These are phyloP conservation scores for Acanthornis magna DNA, from an alignment of 2,797 vertebrate species.

Conservation along the genomic window DNA sequence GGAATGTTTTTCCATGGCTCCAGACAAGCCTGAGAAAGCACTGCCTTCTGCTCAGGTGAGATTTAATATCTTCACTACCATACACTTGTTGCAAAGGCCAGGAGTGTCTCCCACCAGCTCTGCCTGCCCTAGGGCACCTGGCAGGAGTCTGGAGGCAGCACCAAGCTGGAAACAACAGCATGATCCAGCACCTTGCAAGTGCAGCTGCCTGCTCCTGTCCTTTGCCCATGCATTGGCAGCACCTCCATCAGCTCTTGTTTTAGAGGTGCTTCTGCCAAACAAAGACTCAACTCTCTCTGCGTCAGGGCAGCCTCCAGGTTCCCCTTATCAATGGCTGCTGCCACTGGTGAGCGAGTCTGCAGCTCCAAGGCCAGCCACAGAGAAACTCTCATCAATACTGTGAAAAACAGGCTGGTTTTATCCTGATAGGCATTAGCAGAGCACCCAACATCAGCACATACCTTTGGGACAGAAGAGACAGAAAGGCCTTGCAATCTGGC, in stretches of 20 bases:
- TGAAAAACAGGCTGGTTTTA: background rate
- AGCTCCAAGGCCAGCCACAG: fast-evolving
- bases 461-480: background rate
- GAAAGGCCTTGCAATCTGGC: background rate
- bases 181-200: background rate
- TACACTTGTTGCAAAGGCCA: background rate
- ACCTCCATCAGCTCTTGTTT: background rate
- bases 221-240: no score
- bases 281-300: fast-evolving
- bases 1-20: background rate
- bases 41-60: background rate
- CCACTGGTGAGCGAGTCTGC: background rate
- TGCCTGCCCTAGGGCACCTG: background rate
- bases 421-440: background rate
- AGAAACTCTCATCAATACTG: background rate
- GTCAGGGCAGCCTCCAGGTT: background rate
- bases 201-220: background rate
- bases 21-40: background rate
- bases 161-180: background rate
- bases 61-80: background rate
- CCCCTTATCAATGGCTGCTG: background rate
- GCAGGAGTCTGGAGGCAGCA: background rate
- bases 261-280: background rate
- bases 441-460: background rate
- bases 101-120: background rate